phyloP scores from a whole-genome alignment of 2,113 vertebrate species.

The Puntigrus tetrazona region DNA sequence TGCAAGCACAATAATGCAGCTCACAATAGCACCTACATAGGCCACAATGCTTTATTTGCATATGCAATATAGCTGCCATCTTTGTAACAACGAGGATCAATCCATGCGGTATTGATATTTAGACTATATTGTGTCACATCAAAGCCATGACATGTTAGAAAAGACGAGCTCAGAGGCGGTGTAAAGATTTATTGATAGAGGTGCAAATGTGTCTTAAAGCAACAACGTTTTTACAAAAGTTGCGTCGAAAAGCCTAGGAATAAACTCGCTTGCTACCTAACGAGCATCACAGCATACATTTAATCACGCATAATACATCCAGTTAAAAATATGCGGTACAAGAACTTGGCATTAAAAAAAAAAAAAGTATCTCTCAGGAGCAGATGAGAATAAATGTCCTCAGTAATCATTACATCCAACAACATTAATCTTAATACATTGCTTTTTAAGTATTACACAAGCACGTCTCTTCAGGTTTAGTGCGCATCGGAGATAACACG shows the following conservation, averaged over 20 bases:
- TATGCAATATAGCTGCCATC: background rate
- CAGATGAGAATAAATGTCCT: background rate
- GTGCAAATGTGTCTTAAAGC: background rate
- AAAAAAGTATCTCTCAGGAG: background rate
- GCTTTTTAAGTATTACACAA: conserved; percentile 11
- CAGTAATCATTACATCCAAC: background rate
- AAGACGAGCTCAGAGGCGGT: background rate
- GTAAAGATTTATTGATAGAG: background rate
- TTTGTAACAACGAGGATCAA: background rate
- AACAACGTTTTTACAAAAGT: background rate
- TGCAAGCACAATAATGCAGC: background rate
- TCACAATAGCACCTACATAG: background rate
- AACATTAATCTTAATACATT: background rate
- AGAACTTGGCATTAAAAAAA: conserved; percentile 44
- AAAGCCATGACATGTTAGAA: background rate
- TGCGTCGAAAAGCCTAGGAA: conserved; percentile 26
- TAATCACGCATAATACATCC: conserved; percentile 30
- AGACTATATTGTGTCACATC: background rate
- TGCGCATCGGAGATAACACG: background rate
- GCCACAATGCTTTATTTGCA: background rate
- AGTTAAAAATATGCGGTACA: conserved; percentile 27
- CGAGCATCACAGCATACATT: conserved; percentile 19
- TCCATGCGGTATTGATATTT: background rate
- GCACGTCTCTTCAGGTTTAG: background rate
- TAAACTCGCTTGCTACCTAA: conserved; percentile 19